These are phyloP conservation scores for Acrobasis consociella DNA, from an alignment of 2,888 invertebrate genomes.

Conservation along the genomic window DNA sequence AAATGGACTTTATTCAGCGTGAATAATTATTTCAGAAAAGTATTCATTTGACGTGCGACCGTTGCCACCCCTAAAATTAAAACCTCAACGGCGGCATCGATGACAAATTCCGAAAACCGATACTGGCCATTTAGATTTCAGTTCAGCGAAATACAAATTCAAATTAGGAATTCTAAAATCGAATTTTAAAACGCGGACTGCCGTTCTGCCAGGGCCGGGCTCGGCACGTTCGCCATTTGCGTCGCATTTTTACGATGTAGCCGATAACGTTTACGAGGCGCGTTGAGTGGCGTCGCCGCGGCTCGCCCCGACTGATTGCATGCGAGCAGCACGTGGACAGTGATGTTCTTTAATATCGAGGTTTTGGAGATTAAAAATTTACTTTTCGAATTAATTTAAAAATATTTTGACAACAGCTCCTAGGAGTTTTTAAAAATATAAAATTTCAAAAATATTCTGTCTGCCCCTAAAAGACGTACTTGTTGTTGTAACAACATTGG, in stretches of 20 bases:
- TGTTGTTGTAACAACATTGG: no score
- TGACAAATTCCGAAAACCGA: slow-evolving; percentile 2
- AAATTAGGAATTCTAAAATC: slow-evolving; percentile 26
- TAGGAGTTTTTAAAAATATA: no score
- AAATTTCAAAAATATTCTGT: no score
- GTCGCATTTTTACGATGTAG: slow-evolving; percentile 78
- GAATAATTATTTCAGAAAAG: no score
- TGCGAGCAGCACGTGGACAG: slow-evolving; percentile 49
- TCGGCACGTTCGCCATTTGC: slow-evolving; percentile 71
- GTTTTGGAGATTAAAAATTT: not conserved
- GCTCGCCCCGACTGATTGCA: slow-evolving; percentile 77
- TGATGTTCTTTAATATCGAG: slow-evolving; percentile 18
- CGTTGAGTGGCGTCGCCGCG: slow-evolving; percentile 79
- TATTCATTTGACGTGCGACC: no score
- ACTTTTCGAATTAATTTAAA: no score
- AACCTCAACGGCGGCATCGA: not conserved
- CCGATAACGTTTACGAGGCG: slow-evolving; percentile 80
- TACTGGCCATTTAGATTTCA: slow-evolving; percentile 13
- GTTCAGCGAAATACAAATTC: slow-evolving; percentile 16
- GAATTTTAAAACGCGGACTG: slow-evolving; percentile 38
- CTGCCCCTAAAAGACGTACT: no score
- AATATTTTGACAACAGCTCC: no score
- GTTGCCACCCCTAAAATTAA: not conserved
- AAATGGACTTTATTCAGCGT: no score
- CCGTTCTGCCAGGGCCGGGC: slow-evolving; percentile 24